Base-by-base conservation (phyloP, 2,888 invertebrate genomes). In the Ceratothoa steindachneri region DNA sequence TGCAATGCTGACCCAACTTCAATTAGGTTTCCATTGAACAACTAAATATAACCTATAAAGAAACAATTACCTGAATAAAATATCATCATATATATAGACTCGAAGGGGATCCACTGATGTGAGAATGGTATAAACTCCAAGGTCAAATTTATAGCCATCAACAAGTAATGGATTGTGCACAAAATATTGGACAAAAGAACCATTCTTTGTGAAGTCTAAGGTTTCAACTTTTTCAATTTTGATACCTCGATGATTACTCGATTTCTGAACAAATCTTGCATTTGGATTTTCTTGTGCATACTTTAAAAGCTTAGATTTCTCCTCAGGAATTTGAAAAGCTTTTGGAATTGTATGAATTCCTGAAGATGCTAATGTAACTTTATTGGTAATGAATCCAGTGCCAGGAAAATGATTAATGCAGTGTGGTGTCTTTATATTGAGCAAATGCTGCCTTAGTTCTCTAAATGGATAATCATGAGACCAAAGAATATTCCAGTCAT, bases 71-170 rank as follows among this genome's bases (percentile, higher is more conserved):
- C 94, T 90, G 83, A 97, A 91, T 5, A 98, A 86, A 7, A 92
- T 90, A 83, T 98, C 97, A 1, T 91, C 93, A 83, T 94, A 93
- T 82, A 91, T 90, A 83, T 97, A 98, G 0, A 92, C 89, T 80
- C 96, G 87, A 27, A 98, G 85, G 0, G 98, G 98, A 84, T 94
- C 89, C 0, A 97, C 87, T 0, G 95, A 97, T 0, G 96, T 97
- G 24, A 98, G 86, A 0, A 92, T 90, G 0, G 93, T 93, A 83
- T 98, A 98, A 73, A 98, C 89, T 7, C 98, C 97, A 84, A 98
- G 93, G 85, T 98, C 98, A 85, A 98, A 98, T 86, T 96, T 97
- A 84, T 93, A 89, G 0, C 94, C 95, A 84, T 95, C 95, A 1
- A 98, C 91, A 22, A 98, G 86, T 81, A 92, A 89, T 2, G 97